Conservation (phyloP, 2,113 vertebrate species). For the Dasypus novemcinctus region DNA sequence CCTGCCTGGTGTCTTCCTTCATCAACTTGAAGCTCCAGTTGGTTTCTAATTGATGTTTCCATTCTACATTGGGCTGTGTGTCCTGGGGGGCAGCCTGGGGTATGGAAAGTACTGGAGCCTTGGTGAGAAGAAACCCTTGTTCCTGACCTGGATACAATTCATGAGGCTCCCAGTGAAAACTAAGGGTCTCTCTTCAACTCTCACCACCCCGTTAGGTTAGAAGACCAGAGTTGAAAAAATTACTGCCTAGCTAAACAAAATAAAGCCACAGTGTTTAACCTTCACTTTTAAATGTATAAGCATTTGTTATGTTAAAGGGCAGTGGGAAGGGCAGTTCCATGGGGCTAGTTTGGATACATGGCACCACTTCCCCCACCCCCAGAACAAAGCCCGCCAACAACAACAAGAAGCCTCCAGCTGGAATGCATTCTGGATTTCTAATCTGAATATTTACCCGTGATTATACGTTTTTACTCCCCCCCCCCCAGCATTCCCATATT, state of each 20-base stretch:
- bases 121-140: background rate
- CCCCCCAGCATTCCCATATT: background rate
- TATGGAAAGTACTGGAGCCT: background rate
- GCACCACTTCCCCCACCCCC: background rate
- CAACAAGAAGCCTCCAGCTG: constrained; percentile 54
- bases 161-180: background rate
- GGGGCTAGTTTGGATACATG: constrained; percentile 1
- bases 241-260: constrained; percentile 23
- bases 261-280: constrained; percentile 40
- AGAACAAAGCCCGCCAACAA: constrained; percentile 59
- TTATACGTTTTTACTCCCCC: background rate
- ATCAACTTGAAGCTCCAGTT: background rate
- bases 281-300: constrained; percentile 33
- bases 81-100: background rate
- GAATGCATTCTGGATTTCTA: constrained; percentile 62
- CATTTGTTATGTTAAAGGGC: constrained; percentile 55
- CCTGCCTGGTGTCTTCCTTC: background rate
- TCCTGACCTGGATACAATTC: background rate
- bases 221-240: constrained; percentile 31
- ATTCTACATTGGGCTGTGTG: background rate
- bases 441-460: constrained; percentile 41
- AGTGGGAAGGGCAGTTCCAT: constrained; percentile 40
- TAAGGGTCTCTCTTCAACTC: background rate
- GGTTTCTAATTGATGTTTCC: background rate
- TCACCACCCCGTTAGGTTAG: constrained; percentile 15